phyloP scores from a whole-genome alignment of 23 tunicate species.

The Clavelina lepadiformis region DNA sequence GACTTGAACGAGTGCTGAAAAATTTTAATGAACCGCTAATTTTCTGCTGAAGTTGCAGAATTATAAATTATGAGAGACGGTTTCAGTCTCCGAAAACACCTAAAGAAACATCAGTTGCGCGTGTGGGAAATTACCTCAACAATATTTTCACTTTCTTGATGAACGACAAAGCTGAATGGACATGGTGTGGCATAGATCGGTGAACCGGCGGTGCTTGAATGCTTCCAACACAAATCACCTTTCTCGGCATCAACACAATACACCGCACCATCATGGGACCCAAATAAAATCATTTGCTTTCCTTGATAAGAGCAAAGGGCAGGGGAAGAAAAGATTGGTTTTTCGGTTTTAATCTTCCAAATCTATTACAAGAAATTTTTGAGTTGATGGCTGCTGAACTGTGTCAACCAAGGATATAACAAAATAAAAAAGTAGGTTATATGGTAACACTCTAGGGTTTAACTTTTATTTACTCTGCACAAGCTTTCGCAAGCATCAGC shows the following conservation, averaged over 20 bases:
- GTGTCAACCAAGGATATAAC: neutral
- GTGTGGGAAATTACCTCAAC: no score
- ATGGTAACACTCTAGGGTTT: no score
- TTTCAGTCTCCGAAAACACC: no score
- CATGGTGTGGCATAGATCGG: constrained; percentile 52
- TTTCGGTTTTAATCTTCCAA: constrained; percentile 28
- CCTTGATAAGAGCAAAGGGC: neutral
- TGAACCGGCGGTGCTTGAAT: neutral
- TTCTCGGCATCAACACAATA: constrained; percentile 27
- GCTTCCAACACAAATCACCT: constrained; percentile 50
- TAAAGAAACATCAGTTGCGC: no score
- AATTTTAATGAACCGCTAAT: constrained; percentile 2
- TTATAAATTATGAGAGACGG: no score
- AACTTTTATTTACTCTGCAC: no score
- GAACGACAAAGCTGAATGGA: neutral
- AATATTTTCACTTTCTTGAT: constrained; percentile 1
- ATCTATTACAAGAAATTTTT: constrained; percentile 5
- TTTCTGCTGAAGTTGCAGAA: neutral
- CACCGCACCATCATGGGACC: constrained; percentile 77
- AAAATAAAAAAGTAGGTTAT: no score
- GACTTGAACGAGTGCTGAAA: neutral
- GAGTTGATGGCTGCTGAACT: neutral
- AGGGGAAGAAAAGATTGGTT: constrained; percentile 72
- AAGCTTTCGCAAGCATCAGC: no score
- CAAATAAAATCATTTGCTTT: constrained; percentile 21